These are phyloP conservation scores for Venturia canescens DNA, from an alignment of 1,140 invertebrate genomes.

Conservation along the genomic window DNA sequence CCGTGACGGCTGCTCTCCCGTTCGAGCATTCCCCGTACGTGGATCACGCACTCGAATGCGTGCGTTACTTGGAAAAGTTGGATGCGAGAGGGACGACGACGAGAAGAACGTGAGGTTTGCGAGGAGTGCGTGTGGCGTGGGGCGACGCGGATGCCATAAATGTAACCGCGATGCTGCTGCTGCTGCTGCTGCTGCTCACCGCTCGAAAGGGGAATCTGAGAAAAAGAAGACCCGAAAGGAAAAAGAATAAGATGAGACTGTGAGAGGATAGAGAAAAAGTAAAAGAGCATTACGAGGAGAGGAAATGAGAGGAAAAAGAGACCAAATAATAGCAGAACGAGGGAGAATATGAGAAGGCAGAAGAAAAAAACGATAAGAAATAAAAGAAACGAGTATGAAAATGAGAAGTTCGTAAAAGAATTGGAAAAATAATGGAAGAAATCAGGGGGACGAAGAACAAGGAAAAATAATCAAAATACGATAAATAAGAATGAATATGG, in stretches of 20 bases:
- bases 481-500: not conserved
- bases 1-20: slow-evolving; percentile 50
- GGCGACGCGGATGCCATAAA: slow-evolving; percentile 30
- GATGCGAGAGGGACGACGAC: not conserved
- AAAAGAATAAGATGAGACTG: not conserved
- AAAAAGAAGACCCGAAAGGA: not conserved
- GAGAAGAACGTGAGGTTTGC: not conserved
- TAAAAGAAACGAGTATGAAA: not conserved
- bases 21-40: not conserved
- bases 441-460: not conserved
- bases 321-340: not conserved
- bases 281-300: not conserved
- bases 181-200: too few species aligned
- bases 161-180: slow-evolving; percentile 7
- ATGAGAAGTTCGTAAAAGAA: too few species aligned
- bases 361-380: not conserved
- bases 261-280: not conserved
- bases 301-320: not conserved
- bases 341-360: not conserved
- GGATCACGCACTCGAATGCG: slow-evolving; percentile 35
- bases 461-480: not conserved
- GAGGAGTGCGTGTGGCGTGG: not conserved
- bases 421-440: not conserved
- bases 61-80: slow-evolving; percentile 40
- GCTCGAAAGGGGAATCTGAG: not conserved